Base-by-base conservation (phyloP, 2,888 invertebrate species). In the Limnephilus lunatus region DNA sequence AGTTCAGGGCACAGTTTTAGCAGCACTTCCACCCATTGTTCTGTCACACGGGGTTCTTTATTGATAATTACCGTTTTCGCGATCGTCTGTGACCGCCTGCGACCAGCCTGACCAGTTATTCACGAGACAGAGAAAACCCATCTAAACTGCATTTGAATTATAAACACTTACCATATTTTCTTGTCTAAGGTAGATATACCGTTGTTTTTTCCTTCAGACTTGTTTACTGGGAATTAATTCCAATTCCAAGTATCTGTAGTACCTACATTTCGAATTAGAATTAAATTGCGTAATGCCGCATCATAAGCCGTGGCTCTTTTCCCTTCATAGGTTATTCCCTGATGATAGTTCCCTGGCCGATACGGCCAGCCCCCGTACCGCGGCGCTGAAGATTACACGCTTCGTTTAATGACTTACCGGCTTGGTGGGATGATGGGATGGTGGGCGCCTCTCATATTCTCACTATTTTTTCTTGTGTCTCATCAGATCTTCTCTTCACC, bases 1-100 rank as follows among this genome's bases (percentile, higher is more conserved):
- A 87, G 87, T 87, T 53, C 87, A 31, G 87, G 31, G 53, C 48
- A 87, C 87, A 87, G 87, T 87, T 87, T 30, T 11, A 53, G 53
- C 32, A 68, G 31, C 68, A 87, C 87, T 87, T 87, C 87, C 87
- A 53, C 68, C 87, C 87, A 87, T 87, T 87, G 87, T 87, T 87
- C 87, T 87, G 87, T 87, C 87, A 68, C 87, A 11, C 68, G 68
- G 53, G 53, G 87, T 68, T 68, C 68, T 87, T 86, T 86, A 86
- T 86, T 86, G 85, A 86, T 86, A 86, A 86, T 86, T 87, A 87
- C 68, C 19, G 87, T 87, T 53, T 87, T 68, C 87, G 30, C 87
- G 53, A 87, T 87, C 48, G 87, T 32, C 30, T n/a, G 87, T 32
- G 44, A 87, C 53, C 87, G 87, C 68, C 53, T 53, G 32, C 7